A percentile compares a stretch with the other conserved stretches of the same genome.
Conservation (phyloP, 1,140 invertebrate genomes). For the Halyomorpha halys region DNA sequence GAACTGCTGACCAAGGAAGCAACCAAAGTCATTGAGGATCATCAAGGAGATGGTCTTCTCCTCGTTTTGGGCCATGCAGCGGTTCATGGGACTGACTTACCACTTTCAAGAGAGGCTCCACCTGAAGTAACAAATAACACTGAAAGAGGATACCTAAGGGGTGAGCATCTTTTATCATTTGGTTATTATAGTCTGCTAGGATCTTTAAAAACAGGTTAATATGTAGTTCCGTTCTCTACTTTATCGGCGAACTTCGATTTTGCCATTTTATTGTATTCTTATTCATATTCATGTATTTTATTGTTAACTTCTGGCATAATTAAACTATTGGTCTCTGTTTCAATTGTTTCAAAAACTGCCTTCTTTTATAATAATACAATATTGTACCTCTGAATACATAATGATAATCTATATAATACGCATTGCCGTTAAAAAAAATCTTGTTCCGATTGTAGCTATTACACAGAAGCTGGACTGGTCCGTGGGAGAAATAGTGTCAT, state of each 20-base stretch:
- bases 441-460: conserved; percentile 46
- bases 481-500: conserved; percentile 50
- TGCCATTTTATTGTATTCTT: too few relatives aligned
- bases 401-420: too few relatives aligned
- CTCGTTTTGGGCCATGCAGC: conserved; percentile 58
- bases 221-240: too few relatives aligned
- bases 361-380: neutral
- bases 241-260: too few relatives aligned
- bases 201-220: too few relatives aligned
- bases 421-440: too few relatives aligned
- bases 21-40: conserved; percentile 45
- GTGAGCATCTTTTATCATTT: conserved; percentile 5
- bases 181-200: too few relatives aligned
- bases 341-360: neutral
- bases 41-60: conserved; percentile 50
- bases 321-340: too few relatives aligned
- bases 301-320: too few relatives aligned
- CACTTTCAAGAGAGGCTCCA: conserved; percentile 39
- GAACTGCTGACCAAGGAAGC: conserved; percentile 56
- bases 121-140: conserved; percentile 50
- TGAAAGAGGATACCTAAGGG: conserved; percentile 55
- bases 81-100: conserved; percentile 49
- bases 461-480: conserved; percentile 58
- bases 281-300: too few relatives aligned
- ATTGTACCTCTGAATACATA: too few relatives aligned